Base-by-base conservation (phyloP, 2,888 invertebrate genomes). In the Pheosia gnoma region DNA sequence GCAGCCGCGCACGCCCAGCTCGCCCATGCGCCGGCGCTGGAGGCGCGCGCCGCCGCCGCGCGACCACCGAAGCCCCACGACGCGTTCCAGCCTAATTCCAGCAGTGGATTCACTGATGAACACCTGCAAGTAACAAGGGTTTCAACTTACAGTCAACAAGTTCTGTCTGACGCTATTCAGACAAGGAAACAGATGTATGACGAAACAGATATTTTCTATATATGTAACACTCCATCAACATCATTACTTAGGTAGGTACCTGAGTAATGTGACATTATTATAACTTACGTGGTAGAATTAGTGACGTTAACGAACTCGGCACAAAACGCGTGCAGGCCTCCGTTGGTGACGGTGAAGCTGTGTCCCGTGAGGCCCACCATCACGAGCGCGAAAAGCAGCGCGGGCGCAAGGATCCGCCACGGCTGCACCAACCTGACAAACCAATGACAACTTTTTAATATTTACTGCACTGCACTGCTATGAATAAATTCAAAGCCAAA, bases 401-500 rank as follows among this genome's bases (percentile, higher is more conserved):
- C 92, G 2, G 93, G 93, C 0, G 87, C 76, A 60, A 93, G 70
- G 56, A 93, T 91, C 4, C 90, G 86, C 93, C 92, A 93, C 0
- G 93, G 92, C 62, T 90, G 81, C 59, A 81, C 81, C 10, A 93
- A 73, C 0, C 93, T 93, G 77, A 41, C 53, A 47, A n/a, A n/a
- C n/a, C 11, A 47, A 47, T 47, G 5, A n/a, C n/a, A 3, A 47
- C n/a, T 3, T 9, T 39, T 25, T 25, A 25, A 25, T 25, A 1
- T 25, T 25, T 25, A 25, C 25, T 25, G 25, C 25, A 25, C 25
- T 25, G 25, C 25, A 25, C 25, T 25, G 25, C 25, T 25, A 25
- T 25, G 25, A 25, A 25, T 25, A 25, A 25, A 25, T 2, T 25
- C 1, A 25, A 25, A 25, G 25, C 25, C 25, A 25, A 25, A 25